Conservation (phyloP, 1,140 invertebrate genomes). For the Spodoptera frugiperda region DNA sequence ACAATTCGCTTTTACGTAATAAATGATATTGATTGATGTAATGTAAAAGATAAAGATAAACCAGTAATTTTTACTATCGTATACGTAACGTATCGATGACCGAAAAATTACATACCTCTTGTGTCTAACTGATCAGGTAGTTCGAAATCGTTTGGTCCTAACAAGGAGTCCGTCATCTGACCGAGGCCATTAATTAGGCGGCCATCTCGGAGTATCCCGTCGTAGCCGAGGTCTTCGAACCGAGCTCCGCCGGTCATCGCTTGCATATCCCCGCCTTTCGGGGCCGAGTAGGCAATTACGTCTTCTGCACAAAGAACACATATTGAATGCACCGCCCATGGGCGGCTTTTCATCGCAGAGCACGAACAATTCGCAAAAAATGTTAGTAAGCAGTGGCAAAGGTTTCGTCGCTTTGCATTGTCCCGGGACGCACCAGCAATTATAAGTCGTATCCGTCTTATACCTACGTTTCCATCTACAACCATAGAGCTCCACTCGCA, state of each 20-base stretch:
- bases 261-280: constrained; percentile 91
- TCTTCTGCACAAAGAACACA: constrained; percentile 87
- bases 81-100: constrained; percentile 5
- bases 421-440: constrained; percentile 73
- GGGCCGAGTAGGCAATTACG: constrained; percentile 92
- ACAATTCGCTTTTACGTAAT: too few species aligned
- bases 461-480: constrained; percentile 95
- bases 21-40: too few species aligned
- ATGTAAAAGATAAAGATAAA: too few species aligned
- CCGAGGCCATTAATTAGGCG: constrained; percentile 92
- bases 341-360: constrained; percentile 63
- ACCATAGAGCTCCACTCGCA: constrained; percentile 96
- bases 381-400: constrained; percentile 55
- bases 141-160: constrained; percentile 87
- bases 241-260: constrained; percentile 92
- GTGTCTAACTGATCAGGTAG: constrained; percentile 84
- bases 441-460: constrained; percentile 58
- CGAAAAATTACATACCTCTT: constrained; percentile 74
- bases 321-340: constrained; percentile 66
- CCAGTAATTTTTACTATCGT: background rate
- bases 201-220: constrained; percentile 90
- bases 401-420: constrained; percentile 61
- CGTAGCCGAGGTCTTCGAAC: constrained; percentile 95
- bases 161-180: constrained; percentile 92
- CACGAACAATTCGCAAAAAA: constrained; percentile 40